Percentiles rank a stretch among this genome's conserved stretches.
Conservation (phyloP, 2,797 vertebrate genomes). For the Darevskia nairensis region DNA sequence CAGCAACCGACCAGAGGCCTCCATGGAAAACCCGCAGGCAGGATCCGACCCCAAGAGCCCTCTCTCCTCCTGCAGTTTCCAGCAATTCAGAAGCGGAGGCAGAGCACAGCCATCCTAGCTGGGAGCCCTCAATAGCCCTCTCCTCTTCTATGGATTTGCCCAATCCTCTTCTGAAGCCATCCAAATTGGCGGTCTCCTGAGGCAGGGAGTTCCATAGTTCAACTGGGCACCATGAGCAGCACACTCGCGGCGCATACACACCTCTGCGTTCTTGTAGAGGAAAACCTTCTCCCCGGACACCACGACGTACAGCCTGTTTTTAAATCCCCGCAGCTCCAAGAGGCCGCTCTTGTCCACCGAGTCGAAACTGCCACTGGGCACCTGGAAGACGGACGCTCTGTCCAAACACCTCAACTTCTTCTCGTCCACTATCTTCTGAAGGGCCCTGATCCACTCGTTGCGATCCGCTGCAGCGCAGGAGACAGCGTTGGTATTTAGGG, state of each 20-base stretch:
- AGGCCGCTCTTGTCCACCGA: conserved; percentile 79
- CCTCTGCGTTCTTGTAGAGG: conserved; percentile 93
- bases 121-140: too few species aligned
- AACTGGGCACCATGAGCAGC: too few species aligned
- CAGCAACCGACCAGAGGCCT: too few species aligned
- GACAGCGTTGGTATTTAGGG: background rate
- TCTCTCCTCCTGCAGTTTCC: too few species aligned
- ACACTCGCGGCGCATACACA: conserved; percentile 27
- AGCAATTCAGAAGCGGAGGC: background rate
- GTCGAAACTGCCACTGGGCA: conserved; percentile 14
- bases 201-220: too few species aligned
- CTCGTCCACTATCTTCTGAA: conserved; percentile 79
- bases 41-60: too few species aligned
- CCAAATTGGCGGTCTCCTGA: too few species aligned
- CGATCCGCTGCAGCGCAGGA: conserved; percentile 81
- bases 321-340: conserved; percentile 89
- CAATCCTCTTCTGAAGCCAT: too few species aligned
- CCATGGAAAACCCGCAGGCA: too few species aligned
- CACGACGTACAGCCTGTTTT: conserved; percentile 89
- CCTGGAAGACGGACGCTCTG: conserved; percentile 11
- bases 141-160: too few species aligned
- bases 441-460: conserved; percentile 84
- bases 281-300: conserved; percentile 89
- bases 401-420: conserved; percentile 58
- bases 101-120: too few species aligned